These are phyloP conservation scores for Lanistes nyassanus DNA, from an alignment of 1,140 invertebrate genomes.

Conservation along the genomic window DNA sequence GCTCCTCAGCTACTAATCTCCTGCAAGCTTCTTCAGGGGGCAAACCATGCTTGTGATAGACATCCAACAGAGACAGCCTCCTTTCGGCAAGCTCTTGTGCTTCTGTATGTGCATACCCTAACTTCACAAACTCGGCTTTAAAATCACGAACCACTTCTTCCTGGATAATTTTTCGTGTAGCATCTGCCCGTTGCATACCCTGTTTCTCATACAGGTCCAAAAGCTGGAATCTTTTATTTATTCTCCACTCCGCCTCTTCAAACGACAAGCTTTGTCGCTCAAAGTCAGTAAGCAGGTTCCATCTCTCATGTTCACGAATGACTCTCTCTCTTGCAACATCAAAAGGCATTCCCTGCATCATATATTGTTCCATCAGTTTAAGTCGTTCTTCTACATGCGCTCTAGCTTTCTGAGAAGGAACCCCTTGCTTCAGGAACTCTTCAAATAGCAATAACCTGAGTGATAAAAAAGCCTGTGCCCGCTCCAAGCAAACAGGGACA, in stretches of 20 bases:
- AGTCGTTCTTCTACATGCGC: not conserved
- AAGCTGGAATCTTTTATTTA: not conserved
- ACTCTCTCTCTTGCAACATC: slow-evolving; percentile 9
- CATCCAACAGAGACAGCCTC: slow-evolving; percentile 4
- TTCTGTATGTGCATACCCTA: not conserved
- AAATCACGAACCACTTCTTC: slow-evolving; percentile 16
- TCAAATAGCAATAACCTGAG: not conserved
- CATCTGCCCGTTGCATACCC: not conserved
- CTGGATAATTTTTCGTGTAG: not conserved
- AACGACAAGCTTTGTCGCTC: slow-evolving; percentile 12
- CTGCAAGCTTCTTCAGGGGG: slow-evolving; percentile 4
- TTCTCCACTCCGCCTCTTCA: slow-evolving; percentile 14
- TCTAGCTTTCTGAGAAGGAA: not conserved
- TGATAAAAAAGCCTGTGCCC: not conserved
- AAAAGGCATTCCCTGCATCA: slow-evolving; percentile 7
- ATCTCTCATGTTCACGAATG: slow-evolving; percentile 6
- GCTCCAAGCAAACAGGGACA: not conserved
- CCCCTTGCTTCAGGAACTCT: not conserved
- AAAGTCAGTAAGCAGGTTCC: slow-evolving; percentile 10
- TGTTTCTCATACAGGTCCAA: not conserved
- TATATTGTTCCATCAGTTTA: slow-evolving; percentile 3
- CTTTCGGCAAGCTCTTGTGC: slow-evolving; percentile 7
- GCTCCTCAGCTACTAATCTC: not conserved
- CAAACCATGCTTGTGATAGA: not conserved
- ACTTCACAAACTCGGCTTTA: not conserved